Conservation (phyloP, 1,140 invertebrate species). For the Stenopsyche tienmushanensis region DNA sequence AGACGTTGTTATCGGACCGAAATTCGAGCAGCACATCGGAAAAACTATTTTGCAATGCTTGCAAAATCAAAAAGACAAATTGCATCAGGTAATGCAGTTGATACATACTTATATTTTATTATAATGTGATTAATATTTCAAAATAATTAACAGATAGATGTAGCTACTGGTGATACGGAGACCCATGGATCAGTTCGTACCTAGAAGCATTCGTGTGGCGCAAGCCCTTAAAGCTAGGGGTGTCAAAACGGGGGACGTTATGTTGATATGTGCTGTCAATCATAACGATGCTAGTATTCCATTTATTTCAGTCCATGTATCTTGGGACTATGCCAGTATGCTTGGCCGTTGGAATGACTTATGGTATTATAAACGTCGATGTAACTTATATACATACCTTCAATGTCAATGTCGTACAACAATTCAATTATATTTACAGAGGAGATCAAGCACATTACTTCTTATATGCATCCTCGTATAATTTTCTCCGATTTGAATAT, state of each 20-base stretch:
- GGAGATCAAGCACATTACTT: not conserved
- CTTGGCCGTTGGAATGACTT: conserved; percentile 6
- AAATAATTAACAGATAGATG: conserved; percentile 13
- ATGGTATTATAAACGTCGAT: not conserved
- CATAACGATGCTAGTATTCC: conserved; percentile 29
- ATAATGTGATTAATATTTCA: not conserved
- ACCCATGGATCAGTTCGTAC: conserved; percentile 29
- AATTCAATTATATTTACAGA: not conserved
- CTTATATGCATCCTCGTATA: too few relatives aligned
- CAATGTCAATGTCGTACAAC: not conserved
- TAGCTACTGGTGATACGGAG: conserved; percentile 3
- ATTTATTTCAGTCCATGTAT: conserved; percentile 25
- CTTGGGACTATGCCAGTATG: conserved; percentile 18
- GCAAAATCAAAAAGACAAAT: too few relatives aligned
- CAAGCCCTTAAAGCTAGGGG: conserved; percentile 21
- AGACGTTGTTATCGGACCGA: not conserved
- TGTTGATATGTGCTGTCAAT: conserved; percentile 23
- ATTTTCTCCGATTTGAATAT: not conserved
- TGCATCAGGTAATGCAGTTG: too few relatives aligned
- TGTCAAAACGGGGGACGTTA: conserved; percentile 19
- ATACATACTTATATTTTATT: too few relatives aligned
- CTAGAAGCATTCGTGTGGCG: conserved; percentile 28
- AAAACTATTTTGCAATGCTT: too few relatives aligned
- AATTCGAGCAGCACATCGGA: not conserved
- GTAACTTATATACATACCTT: too few relatives aligned